phyloP scores from a whole-genome alignment of 1,140 invertebrate species.

The Limonius californicus region DNA sequence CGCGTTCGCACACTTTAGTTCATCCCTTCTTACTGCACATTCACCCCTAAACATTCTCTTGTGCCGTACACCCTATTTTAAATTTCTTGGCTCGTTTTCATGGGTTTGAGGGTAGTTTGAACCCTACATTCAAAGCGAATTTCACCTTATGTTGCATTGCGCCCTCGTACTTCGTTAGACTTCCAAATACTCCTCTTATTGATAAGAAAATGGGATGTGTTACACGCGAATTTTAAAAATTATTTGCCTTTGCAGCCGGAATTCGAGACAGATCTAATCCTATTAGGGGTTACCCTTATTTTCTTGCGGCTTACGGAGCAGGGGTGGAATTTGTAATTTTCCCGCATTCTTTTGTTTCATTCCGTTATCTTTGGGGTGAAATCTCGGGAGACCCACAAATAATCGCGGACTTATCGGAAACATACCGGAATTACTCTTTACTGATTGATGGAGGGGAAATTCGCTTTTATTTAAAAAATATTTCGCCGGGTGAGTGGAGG shows the following conservation, averaged over 20 bases:
- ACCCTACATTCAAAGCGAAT: constrained; percentile 11
- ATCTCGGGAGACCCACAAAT: not conserved
- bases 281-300: constrained; percentile 10
- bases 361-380: constrained; percentile 6
- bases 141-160: constrained; percentile 9
- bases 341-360: constrained; percentile 1
- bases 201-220: constrained; percentile 2
- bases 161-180: constrained; percentile 6
- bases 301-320: not conserved
- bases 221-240: constrained; percentile 1
- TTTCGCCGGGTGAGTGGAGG: no score
- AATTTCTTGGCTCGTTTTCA: constrained; percentile 15
- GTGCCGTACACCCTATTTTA: constrained; percentile 14
- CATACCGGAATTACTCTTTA: no score
- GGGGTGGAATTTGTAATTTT: constrained; percentile 7
- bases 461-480: no score
- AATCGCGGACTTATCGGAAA: not conserved
- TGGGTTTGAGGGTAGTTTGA: constrained; percentile 12
- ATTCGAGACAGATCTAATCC: not conserved
- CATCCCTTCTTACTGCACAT: constrained; percentile 14
- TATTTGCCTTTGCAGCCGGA: not conserved
- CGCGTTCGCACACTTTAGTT: not conserved
- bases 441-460: no score
- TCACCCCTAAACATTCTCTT: constrained; percentile 12
- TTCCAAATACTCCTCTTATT: not conserved